phyloP scores from a whole-genome alignment of 2,797 vertebrate species.

The Benthosema pterotum region DNA sequence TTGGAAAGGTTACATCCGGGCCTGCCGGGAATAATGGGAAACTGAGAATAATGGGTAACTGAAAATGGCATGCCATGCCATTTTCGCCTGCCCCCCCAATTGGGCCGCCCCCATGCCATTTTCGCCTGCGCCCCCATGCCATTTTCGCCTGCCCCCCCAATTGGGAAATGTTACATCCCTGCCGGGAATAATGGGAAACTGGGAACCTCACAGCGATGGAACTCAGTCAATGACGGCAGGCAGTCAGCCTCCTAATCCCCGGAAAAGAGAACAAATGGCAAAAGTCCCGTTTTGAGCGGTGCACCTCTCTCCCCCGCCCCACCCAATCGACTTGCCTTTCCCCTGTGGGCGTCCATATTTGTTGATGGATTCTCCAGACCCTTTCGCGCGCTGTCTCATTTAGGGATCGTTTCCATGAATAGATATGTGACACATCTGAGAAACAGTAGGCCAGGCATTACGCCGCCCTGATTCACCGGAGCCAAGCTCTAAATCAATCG shows the following conservation, averaged over 20 bases:
- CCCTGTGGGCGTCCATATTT: conserved; percentile 63
- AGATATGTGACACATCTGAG: conserved; percentile 78
- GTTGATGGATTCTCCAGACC: conserved; percentile 80
- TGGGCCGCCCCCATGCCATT: too few relatives aligned
- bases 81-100: too few relatives aligned
- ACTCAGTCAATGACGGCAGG: conserved; percentile 16
- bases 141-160: too few relatives aligned
- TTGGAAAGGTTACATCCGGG: too few relatives aligned
- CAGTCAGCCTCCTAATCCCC: conserved; percentile 39
- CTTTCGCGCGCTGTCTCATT: conserved; percentile 77
- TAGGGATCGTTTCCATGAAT: conserved; percentile 74
- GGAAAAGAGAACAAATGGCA: conserved; percentile 72
- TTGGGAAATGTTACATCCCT: too few relatives aligned
- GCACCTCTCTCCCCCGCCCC: conserved; percentile 23
- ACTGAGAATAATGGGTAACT: too few relatives aligned
- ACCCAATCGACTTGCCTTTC: conserved; percentile 66
- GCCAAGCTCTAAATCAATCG: conserved; percentile 75
- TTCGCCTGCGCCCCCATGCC: too few relatives aligned
- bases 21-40: too few relatives aligned
- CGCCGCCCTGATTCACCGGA: conserved; percentile 76
- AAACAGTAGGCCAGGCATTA: conserved; percentile 70
- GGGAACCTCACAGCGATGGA: conserved; percentile 29
- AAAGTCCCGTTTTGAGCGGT: conserved; percentile 65
- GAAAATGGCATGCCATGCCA: too few relatives aligned
- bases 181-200: conserved; percentile 19